Evolutionary conservation across 2,888 invertebrate genomes (phyloP).

Genomic region (Margaritifera margaritifera): DNA sequence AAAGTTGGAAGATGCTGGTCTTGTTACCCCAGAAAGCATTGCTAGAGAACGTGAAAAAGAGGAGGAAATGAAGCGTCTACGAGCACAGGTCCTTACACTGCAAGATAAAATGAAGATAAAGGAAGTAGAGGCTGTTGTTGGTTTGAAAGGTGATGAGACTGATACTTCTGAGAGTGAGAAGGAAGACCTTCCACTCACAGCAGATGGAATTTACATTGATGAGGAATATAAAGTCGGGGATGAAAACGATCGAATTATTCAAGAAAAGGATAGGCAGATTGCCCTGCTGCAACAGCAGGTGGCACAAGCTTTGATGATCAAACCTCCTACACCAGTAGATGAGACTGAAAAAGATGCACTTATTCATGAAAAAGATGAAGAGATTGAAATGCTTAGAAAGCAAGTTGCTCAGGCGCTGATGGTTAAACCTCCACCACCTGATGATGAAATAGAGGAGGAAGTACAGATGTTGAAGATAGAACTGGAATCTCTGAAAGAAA

Average conservation of each 20-base stretch:
- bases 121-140: too few relatives aligned
- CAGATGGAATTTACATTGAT: too few relatives aligned
- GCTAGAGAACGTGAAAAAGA: conserved; percentile 1
- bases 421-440: conserved; percentile 22
- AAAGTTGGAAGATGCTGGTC: conserved; percentile 23
- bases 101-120: too few relatives aligned
- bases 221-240: conserved; percentile 1
- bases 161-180: too few relatives aligned
- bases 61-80: too few relatives aligned
- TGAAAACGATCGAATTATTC: conserved; percentile 18
- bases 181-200: too few relatives aligned
- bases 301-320: conserved; percentile 37
- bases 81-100: too few relatives aligned
- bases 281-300: conserved; percentile 22
- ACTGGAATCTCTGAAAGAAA: neutral
- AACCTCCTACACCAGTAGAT: conserved; percentile 36
- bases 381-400: conserved; percentile 31
- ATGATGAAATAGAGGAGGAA: conserved; percentile 30
- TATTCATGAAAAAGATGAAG: conserved; percentile 27
- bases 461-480: conserved; percentile 12
- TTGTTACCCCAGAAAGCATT: conserved; percentile 21
- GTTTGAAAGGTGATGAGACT: too few relatives aligned
- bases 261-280: conserved; percentile 17
- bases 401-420: conserved; percentile 29
- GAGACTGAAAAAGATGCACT: conserved; percentile 21